These are phyloP conservation scores for Peromyscus eremicus DNA, from an alignment of 2,797 vertebrate species.

Conservation along the genomic window DNA sequence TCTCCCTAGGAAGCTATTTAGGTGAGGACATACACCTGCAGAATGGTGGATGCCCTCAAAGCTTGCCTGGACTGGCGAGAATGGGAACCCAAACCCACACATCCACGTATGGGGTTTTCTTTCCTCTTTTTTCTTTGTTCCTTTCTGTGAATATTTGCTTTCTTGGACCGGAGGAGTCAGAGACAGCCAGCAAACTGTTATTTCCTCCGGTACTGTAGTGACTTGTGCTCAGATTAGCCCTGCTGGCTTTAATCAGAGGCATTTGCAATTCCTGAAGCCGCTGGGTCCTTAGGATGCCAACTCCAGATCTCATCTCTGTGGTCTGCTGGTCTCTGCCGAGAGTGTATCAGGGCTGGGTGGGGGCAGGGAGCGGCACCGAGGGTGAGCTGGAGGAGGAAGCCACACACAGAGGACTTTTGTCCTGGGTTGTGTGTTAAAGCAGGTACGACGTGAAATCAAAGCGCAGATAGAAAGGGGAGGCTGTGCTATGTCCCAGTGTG, in stretches of 20 bases:
- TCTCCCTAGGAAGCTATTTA: background rate
- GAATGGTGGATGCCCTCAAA: accelerated
- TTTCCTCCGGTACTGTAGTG: slow-evolving; percentile 65
- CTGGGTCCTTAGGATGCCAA: slow-evolving; percentile 47
- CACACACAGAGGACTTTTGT: slow-evolving; percentile 68
- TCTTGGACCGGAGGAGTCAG: background rate
- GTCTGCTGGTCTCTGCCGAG: accelerated
- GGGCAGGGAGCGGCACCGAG: background rate
- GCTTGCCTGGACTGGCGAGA: background rate
- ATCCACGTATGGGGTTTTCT: background rate
- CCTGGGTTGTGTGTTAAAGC: slow-evolving; percentile 8
- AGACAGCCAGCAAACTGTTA: background rate
- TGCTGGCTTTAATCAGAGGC: slow-evolving; percentile 69
- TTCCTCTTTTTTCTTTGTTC: slow-evolving; percentile 16
- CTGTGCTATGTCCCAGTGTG: slow-evolving; percentile 35
- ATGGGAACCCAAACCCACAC: background rate
- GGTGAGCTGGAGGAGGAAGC: background rate
- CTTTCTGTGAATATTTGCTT: slow-evolving; percentile 52
- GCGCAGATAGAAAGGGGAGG: background rate
- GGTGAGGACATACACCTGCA: too few relatives aligned
- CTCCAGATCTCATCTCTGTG: slow-evolving; percentile 18
- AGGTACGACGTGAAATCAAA: slow-evolving; percentile 44
- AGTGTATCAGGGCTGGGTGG: background rate
- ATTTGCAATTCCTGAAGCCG: slow-evolving; percentile 60
- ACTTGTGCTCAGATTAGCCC: slow-evolving; percentile 56